Percentiles rank a stretch among this genome's conserved stretches.
phyloP scores from a whole-genome alignment of 1,140 invertebrate genomes.

The Drosophila pachea region DNA sequence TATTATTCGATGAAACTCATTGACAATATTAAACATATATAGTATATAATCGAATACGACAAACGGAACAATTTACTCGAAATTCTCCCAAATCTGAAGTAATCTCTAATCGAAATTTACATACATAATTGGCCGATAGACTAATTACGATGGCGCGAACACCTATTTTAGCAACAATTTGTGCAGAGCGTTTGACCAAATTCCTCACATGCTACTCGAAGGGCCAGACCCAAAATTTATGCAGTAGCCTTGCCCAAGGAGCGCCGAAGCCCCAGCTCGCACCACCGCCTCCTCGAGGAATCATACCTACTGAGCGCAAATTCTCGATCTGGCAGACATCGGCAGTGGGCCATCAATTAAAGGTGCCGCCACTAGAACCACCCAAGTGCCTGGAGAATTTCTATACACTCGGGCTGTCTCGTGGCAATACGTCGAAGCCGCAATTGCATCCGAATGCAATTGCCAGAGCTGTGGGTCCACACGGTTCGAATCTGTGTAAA shows the following conservation, averaged over 20 bases:
- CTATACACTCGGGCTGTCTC: not conserved
- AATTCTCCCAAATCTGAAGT: constrained; percentile 19
- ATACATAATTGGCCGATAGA: too few species aligned
- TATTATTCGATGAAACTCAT: not conserved
- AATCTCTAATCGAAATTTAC: too few species aligned
- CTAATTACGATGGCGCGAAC: constrained; percentile 40
- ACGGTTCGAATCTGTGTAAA: too few species aligned
- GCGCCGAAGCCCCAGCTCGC: not conserved
- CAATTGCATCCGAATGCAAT: too few species aligned
- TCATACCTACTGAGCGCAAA: not conserved
- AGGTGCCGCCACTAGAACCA: constrained; percentile 4
- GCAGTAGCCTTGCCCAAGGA: not conserved
- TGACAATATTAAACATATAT: constrained; percentile 7
- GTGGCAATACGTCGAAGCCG: too few species aligned
- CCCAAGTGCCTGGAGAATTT: constrained; percentile 3
- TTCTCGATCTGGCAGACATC: not conserved
- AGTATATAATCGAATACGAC: not conserved
- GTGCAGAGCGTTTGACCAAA: constrained; percentile 61
- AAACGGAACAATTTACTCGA: constrained; percentile 9
- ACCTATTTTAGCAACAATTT: constrained; percentile 60
- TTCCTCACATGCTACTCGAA: constrained; percentile 47
- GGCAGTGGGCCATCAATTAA: not conserved
- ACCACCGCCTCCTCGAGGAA: not conserved
- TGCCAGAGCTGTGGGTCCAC: too few species aligned
- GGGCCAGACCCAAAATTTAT: constrained; percentile 5